Evolutionary conservation across 2,797 vertebrate genomes (phyloP).

Genomic region (Ambastaia sidthimunki): DNA sequence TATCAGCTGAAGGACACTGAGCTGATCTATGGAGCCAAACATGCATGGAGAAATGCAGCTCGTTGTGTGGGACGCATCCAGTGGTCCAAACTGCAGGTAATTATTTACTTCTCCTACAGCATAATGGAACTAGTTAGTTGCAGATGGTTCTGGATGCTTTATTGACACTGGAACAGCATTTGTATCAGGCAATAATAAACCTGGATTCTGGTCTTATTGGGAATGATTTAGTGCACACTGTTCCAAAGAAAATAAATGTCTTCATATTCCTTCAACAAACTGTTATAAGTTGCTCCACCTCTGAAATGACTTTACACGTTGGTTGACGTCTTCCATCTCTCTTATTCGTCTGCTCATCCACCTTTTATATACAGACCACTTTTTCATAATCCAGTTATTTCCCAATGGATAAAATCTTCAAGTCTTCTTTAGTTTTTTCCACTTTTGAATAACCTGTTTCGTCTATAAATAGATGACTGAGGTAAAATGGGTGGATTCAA

Average conservation of each 20-base stretch:
- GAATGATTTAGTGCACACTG: not conserved
- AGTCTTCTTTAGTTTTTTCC: no score
- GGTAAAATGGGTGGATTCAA: no score
- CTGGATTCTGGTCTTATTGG: not conserved
- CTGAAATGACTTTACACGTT: not conserved
- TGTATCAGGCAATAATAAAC: not conserved
- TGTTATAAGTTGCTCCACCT: not conserved
- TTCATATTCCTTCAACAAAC: not conserved
- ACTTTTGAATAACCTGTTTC: no score
- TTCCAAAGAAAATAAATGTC: not conserved
- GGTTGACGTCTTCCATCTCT: not conserved
- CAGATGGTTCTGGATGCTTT: not conserved
- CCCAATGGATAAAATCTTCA: no score
- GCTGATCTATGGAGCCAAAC: constrained; percentile 96
- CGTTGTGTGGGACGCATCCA: constrained; percentile 97
- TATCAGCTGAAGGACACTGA: constrained; percentile 97
- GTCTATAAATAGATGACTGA: no score
- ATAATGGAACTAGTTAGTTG: not conserved
- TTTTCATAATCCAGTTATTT: no score
- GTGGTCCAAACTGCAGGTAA: constrained; percentile 98
- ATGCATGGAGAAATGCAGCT: constrained; percentile 94
- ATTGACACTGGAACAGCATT: not conserved
- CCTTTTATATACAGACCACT: no score
- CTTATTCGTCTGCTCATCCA: not conserved
- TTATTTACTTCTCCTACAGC: not conserved